Conservation (phyloP, 35 echinoderm and acorn worm genomes). For the Anneissia japonica region DNA sequence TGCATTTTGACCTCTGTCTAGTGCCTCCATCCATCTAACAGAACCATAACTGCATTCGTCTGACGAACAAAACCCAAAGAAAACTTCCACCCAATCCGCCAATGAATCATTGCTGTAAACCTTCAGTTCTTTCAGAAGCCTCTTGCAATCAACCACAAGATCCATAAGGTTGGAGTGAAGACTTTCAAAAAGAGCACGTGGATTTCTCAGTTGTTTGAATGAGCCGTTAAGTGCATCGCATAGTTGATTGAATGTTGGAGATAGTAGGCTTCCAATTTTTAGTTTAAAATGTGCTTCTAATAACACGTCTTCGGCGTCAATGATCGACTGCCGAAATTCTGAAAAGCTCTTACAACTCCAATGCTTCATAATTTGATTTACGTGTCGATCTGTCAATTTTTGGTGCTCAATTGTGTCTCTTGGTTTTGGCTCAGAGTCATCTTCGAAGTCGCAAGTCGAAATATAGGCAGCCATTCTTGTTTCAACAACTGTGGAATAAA, state of each 20-base stretch:
- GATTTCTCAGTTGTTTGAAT: background rate
- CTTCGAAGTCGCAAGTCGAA: too few species aligned
- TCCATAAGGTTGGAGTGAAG: background rate
- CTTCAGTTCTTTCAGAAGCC: background rate
- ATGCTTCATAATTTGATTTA: background rate
- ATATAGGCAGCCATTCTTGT: too few species aligned
- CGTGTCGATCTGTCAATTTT: too few species aligned
- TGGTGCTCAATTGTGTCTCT: too few species aligned
- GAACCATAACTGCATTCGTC: background rate
- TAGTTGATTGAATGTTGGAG: background rate
- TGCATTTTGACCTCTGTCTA: background rate
- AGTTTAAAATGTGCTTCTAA: background rate
- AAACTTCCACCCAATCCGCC: background rate
- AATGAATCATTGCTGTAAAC: background rate
- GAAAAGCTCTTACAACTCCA: background rate
- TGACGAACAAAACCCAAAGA: background rate
- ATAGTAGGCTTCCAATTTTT: background rate
- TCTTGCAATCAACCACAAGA: background rate
- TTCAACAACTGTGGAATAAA: too few species aligned
- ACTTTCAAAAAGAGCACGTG: background rate
- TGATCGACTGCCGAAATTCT: background rate
- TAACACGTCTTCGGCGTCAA: background rate
- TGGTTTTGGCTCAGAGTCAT: too few species aligned
- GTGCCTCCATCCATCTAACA: background rate
- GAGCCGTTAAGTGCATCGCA: background rate